A percentile compares a stretch with the other conserved stretches of the same genome.
These are phyloP conservation scores for Synergus japonicus DNA, from an alignment of 2,888 invertebrate species.

Conservation along the genomic window DNA sequence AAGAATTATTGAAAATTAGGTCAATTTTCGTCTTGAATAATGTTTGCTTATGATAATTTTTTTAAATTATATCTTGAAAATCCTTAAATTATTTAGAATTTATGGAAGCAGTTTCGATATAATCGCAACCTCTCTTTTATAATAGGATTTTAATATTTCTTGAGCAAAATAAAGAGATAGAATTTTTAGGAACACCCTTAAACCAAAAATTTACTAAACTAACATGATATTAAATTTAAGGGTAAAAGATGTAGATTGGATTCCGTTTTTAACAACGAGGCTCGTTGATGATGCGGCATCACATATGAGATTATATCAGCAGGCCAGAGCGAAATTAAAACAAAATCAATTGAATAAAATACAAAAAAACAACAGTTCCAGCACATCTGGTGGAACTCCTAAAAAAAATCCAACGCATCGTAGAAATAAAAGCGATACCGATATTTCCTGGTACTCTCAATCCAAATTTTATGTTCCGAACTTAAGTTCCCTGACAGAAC, in stretches of 20 bases:
- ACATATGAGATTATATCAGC: slow-evolving; percentile 91
- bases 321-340: slow-evolving; percentile 81
- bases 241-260: slow-evolving; percentile 93
- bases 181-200: no score
- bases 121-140: neutral
- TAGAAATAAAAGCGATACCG: slow-evolving; percentile 87
- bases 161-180: no score
- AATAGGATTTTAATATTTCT: no score
- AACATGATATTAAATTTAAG: slow-evolving; percentile 63
- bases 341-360: slow-evolving; percentile 63
- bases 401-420: slow-evolving; percentile 80
- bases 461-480: slow-evolving; percentile 82
- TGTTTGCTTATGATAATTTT: no score
- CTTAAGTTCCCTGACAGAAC: slow-evolving; percentile 71
- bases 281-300: slow-evolving; percentile 94
- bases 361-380: slow-evolving; percentile 70
- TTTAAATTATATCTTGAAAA: no score
- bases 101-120: no score
- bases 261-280: slow-evolving; percentile 90
- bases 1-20: no score
- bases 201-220: neutral
- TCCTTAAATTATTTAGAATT: no score
- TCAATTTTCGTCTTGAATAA: no score
- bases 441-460: slow-evolving; percentile 83
- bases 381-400: slow-evolving; percentile 73